Conservation (phyloP, 2,797 vertebrate species). For the Fundulus diaphanus region DNA sequence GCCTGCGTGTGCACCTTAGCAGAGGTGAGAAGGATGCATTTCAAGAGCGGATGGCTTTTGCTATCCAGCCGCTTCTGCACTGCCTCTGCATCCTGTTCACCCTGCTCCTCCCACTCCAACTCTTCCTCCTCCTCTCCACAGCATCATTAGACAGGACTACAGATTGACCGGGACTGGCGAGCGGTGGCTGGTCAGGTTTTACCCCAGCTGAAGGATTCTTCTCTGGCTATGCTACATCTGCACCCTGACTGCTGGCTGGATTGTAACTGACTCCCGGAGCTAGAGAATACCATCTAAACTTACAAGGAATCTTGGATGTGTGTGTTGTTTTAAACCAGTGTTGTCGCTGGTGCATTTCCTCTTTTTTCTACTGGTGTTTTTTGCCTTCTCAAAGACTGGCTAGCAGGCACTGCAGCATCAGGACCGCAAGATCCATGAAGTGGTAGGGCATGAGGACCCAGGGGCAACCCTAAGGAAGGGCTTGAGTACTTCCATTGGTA, state of each 20-base stretch:
- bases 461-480: constrained; percentile 76
- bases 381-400: constrained; percentile 76
- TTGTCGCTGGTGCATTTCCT: constrained; percentile 76
- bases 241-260: constrained; percentile 60
- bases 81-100: constrained; percentile 77
- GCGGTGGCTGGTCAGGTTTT: constrained; percentile 69
- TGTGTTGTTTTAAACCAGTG: constrained; percentile 57
- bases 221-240: constrained; percentile 66
- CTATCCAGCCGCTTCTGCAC: constrained; percentile 76
- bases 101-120: constrained; percentile 79
- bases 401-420: constrained; percentile 86
- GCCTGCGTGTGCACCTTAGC: constrained; percentile 66
- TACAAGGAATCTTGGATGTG: constrained; percentile 66
- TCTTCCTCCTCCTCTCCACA: constrained; percentile 76
- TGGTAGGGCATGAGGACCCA: constrained; percentile 84
- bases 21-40: constrained; percentile 64
- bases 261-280: constrained; percentile 61
- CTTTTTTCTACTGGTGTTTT: constrained; percentile 69
- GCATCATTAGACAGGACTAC: constrained; percentile 78
- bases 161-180: constrained; percentile 69
- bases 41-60: constrained; percentile 70
- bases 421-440: constrained; percentile 82
- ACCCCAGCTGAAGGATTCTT: constrained; percentile 61
- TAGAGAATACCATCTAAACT: constrained; percentile 39
- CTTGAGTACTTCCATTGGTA: constrained; percentile 78